Base-by-base conservation (phyloP, 2,888 invertebrate species). In the Coremacera marginata region DNA sequence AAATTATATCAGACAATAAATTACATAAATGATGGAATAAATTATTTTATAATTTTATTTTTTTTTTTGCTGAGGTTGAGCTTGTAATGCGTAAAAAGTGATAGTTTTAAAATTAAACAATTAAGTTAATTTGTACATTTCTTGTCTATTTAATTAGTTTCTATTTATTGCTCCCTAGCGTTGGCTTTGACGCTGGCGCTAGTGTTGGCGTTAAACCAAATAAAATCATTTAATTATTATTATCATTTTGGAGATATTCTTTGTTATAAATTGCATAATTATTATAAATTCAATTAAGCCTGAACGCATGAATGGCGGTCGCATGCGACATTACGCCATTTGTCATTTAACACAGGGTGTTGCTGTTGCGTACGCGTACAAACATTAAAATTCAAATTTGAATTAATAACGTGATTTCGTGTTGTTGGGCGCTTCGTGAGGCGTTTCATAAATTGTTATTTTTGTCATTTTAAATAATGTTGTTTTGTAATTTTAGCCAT, bases 211-310 rank as follows among this genome's bases (percentile, higher is more conserved):
- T 60, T 16, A 60, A 25, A 60, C 4, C 25, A 27, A 9, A 27
- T 25, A 60, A 25, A 60, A 27, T n/a, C 37, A 37, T 65, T 65
- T 19, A 65, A 65, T 65, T 65, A 14, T 65, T 65, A 14, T 65
- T 57, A 19, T 65, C 19, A n/a, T 37, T 65, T 44, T 8, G 27
- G n/a, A 11, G 37, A 65, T 65, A 65, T 37, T 34, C 25, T 27
- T 60, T 44, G 37, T 65, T 44, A 37, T 44, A 65, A 37, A 68
- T 68, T 68, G 71, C 22, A 71, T 71, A 57, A 71, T 68, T 68
- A 71, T 71, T 71, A 57, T 55, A 57, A 70, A 71, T 57, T 71
- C 37, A 71, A 71, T 71, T 71, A 55, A 27, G 31, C 57, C 37
- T 16, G 44, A 44, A 16, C 27, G 49, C 22, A 70, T 55, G 25